Conservation (phyloP, 2,888 invertebrate genomes). For the Galerucella pusilla region DNA sequence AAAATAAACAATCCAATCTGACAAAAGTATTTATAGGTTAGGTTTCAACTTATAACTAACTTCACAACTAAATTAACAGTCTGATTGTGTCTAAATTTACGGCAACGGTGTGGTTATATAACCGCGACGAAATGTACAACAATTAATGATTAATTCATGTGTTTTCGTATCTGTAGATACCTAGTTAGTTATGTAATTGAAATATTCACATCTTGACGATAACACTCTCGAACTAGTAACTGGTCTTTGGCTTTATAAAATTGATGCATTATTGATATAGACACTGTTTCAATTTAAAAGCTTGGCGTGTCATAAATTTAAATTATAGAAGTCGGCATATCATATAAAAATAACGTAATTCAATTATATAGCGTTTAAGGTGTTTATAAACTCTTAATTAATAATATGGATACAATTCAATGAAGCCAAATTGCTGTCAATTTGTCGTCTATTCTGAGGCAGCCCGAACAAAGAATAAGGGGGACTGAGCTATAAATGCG, state of each 20-base stretch:
- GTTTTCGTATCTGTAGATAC: not conserved
- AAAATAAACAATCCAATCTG: conserved; percentile 5
- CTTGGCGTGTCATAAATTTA: not conserved
- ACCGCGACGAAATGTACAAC: not conserved
- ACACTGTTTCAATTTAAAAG: not conserved
- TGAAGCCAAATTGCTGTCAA: conserved; percentile 16
- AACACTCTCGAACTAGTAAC: not conserved
- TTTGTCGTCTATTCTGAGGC: not conserved
- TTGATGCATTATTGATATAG: not conserved
- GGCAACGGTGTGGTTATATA: not conserved
- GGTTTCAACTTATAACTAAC: not conserved
- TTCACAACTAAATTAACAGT: not conserved
- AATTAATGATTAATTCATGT: not conserved
- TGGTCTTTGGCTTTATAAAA: too few relatives aligned
- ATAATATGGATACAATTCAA: conserved; percentile 13
- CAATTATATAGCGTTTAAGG: conserved; percentile 20
- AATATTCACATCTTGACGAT: not conserved
- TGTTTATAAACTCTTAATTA: conserved; percentile 17
- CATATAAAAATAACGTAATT: conserved; percentile 6
- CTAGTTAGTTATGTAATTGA: not conserved
- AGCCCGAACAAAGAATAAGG: not conserved
- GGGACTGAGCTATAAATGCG: not conserved
- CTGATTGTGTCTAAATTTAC: conserved; percentile 9
- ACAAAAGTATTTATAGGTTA: conserved; percentile 8
- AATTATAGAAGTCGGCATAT: not conserved